Evolutionary conservation across 2,888 invertebrate genomes (phyloP).

Genomic region (Dendrolimus pini): DNA sequence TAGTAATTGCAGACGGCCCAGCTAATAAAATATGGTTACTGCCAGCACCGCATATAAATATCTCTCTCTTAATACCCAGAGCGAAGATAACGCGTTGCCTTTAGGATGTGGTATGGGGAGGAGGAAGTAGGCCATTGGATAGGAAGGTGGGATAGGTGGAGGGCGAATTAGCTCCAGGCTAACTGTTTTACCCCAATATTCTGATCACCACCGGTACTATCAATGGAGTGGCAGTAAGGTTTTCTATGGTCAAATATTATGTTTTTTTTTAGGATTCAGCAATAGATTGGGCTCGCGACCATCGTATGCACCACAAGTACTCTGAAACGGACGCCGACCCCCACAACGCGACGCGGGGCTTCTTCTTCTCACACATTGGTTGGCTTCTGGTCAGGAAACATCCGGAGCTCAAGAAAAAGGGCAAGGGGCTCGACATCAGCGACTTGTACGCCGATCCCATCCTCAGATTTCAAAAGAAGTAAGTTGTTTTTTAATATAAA

Average conservation of each 20-base stretch:
- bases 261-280: slow-evolving; percentile 79
- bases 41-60: too few relatives aligned
- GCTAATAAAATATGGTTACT: too few relatives aligned
- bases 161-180: too few relatives aligned
- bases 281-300: slow-evolving; percentile 87
- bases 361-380: slow-evolving; percentile 97
- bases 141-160: too few relatives aligned
- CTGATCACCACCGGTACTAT: too few relatives aligned
- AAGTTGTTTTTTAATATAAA: slow-evolving; percentile 41
- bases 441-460: slow-evolving; percentile 90
- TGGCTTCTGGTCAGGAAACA: slow-evolving; percentile 96
- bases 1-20: too few relatives aligned
- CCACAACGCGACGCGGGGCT: slow-evolving; percentile 93
- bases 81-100: too few relatives aligned
- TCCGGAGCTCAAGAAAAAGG: slow-evolving; percentile 91
- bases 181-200: too few relatives aligned
- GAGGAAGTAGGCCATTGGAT: too few relatives aligned
- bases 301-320: slow-evolving; percentile 94
- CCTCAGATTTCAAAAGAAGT: slow-evolving; percentile 92
- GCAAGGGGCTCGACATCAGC: slow-evolving; percentile 88
- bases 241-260: background rate
- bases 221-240: too few relatives aligned
- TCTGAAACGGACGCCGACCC: slow-evolving; percentile 96
- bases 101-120: too few relatives aligned
- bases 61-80: too few relatives aligned